Conservation (phyloP, 2,113 vertebrate species). For the Malurus alboscapulatus region DNA sequence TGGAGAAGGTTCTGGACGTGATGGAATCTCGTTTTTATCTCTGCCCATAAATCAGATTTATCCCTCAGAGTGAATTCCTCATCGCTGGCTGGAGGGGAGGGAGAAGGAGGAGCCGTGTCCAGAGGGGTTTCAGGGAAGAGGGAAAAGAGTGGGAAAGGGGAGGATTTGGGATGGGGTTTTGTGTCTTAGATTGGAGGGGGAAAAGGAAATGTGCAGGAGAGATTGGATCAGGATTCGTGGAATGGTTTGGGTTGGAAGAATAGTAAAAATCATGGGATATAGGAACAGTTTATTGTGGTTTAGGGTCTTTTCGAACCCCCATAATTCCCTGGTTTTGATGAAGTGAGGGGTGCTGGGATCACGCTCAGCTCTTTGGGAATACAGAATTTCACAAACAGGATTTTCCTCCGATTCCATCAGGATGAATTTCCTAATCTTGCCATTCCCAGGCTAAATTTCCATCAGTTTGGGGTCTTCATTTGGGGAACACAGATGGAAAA, state of each 20-base stretch:
- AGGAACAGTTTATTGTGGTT: background rate
- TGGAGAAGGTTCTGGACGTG: background rate
- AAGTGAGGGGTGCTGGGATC: too few species aligned
- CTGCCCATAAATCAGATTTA: background rate
- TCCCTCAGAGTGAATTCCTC: background rate
- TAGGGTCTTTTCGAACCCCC: background rate
- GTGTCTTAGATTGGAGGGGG: background rate
- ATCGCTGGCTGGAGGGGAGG: background rate
- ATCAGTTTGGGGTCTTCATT: too few species aligned
- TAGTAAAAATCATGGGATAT: too few species aligned
- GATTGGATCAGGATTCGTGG: fast-evolving
- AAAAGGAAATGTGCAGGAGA: background rate
- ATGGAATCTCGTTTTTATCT: slow-evolving; percentile 31
- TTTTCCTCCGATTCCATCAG: background rate
- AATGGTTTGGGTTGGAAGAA: too few species aligned
- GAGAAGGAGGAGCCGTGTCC: background rate
- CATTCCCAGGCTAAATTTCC: background rate
- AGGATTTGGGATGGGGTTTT: background rate
- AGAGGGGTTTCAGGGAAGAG: background rate
- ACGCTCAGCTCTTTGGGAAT: background rate
- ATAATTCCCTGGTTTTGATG: background rate
- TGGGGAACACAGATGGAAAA: background rate
- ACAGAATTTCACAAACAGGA: too few species aligned
- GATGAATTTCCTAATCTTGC: background rate
- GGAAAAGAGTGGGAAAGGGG: background rate